Percentiles rank a stretch among this genome's conserved stretches.
Conservation (phyloP, 2,797 vertebrate species). For the Sylvilagus floridanus region DNA sequence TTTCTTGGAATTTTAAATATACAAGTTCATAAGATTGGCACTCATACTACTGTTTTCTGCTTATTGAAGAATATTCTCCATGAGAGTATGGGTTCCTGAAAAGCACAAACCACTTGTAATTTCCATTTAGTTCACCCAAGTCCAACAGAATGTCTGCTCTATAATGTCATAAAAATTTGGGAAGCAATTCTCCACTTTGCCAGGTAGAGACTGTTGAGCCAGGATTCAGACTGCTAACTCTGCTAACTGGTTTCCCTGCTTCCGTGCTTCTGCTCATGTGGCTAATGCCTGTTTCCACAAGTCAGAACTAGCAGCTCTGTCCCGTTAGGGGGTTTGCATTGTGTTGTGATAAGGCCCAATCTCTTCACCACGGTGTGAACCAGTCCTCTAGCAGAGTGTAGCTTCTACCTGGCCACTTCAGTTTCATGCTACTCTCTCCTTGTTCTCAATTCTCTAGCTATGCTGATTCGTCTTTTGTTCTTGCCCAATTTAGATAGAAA, state of each 20-base stretch:
- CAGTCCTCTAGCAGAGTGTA: not conserved
- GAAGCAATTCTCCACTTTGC: not conserved
- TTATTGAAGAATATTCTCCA: not conserved
- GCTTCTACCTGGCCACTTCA: not conserved
- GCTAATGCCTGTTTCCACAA: not conserved
- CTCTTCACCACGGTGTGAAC: not conserved
- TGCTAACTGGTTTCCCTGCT: not conserved
- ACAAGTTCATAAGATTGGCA: not conserved
- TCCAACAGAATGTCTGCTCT: not conserved
- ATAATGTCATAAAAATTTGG: not conserved
- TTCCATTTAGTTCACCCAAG: not conserved
- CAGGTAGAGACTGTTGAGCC: too few species aligned
- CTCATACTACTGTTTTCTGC: not conserved
- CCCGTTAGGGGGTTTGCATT: too few species aligned
- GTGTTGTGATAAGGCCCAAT: not conserved
- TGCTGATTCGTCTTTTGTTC: rapidly evolving
- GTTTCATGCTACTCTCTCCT: not conserved
- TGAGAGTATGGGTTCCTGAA: not conserved
- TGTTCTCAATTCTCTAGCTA: not conserved
- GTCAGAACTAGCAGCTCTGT: not conserved
- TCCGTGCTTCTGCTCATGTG: rapidly evolving
- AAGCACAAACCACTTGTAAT: not conserved
- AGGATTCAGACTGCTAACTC: not conserved
- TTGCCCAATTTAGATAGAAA: not conserved
- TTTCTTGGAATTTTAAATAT: not conserved